These are phyloP conservation scores for Salticus scenicus DNA, from an alignment of 2,888 invertebrate genomes.

Conservation along the genomic window DNA sequence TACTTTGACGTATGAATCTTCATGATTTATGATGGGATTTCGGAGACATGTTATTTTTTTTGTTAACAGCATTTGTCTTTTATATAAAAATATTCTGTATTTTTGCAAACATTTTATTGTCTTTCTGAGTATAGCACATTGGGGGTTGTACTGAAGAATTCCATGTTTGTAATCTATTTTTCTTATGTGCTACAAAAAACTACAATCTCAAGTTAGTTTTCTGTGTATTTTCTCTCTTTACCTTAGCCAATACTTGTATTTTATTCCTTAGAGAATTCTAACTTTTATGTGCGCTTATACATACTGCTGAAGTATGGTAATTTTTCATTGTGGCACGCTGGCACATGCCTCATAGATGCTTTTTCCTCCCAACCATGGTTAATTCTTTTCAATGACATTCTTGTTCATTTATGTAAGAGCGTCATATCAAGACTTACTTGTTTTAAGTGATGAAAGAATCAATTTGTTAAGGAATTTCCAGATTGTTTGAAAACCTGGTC, in stretches of 20 bases:
- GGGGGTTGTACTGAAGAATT: constrained; percentile 34
- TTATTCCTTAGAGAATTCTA: constrained; percentile 12
- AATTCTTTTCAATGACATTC: not conserved
- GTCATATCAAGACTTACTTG: not conserved
- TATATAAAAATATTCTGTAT: constrained; percentile 53
- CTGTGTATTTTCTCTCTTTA: constrained; percentile 25
- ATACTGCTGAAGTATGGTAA: constrained; percentile 44
- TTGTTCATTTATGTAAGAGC: not conserved
- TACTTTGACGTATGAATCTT: constrained; percentile 16
- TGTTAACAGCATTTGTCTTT: constrained; percentile 42
- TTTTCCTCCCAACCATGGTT: not conserved
- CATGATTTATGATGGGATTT: constrained; percentile 8
- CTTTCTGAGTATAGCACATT: constrained; percentile 35
- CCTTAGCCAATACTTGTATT: constrained; percentile 14
- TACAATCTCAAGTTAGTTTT: constrained; percentile 17
- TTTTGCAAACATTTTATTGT: constrained; percentile 60
- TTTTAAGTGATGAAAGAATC: not conserved
- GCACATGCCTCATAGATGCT: constrained; percentile 38
- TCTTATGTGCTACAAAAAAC: constrained; percentile 25
- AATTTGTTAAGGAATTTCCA: not conserved
- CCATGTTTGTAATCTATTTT: constrained; percentile 61
- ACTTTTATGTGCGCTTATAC: constrained; percentile 47
- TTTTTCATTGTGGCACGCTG: constrained; percentile 51
- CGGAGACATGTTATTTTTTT: constrained; percentile 22
- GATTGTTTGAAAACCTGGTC: not conserved